Evolutionary conservation across 2,113 vertebrate genomes (phyloP), one percentile per base, ranked within the genome.

Genomic region (Trichechus manatus): DNA sequence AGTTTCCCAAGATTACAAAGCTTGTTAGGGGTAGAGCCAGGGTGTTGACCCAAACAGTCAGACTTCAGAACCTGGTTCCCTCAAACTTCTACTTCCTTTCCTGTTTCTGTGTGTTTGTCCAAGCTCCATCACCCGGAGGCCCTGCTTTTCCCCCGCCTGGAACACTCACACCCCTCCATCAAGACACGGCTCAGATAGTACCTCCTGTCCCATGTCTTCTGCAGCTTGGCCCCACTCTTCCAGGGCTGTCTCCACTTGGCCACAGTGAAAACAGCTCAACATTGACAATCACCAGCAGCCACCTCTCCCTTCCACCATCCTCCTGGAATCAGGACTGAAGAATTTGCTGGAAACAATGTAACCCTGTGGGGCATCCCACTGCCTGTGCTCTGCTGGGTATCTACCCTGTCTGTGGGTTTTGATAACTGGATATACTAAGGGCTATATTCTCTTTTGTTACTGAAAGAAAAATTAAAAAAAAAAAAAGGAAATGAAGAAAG

Each of bases 321-420:
- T 39, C 1, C 5, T 0, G 14, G 6, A 56, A 9, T 13, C 3
- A 0, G 5, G 11, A 17, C 56, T 27, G 36, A 15, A n/a, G 79
- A 5, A 9, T n/a, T 9, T 2, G 1, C 2, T 4, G 87, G 78
- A 47, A 25, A 42, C 4, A 50, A 4, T 9, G 36, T 31, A 20
- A 15, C 22, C 23, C 25, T 10, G 10, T 44, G 23, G 10, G 61
- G 3, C 3, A 20, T 9, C 19, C 63, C 22, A 11, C 0, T 4
- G 36, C n/a, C 61, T 25, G 33, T 2, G 14, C 50, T 63, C 53
- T 4, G 4, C 19, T 2, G 68, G 47, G 31, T 25, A 50, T 31
- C 31, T 8, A 5, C 7, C 31, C 22, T 14, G 5, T 15, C 53
- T 3, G 33, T 53, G 50, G 39, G 36, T 7, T 90, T 72, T 36